Evolutionary conservation across 2,113 vertebrate species (phyloP), one percentile per base, ranked within the genome.

Genomic region (Lucifuga dentata): DNA sequence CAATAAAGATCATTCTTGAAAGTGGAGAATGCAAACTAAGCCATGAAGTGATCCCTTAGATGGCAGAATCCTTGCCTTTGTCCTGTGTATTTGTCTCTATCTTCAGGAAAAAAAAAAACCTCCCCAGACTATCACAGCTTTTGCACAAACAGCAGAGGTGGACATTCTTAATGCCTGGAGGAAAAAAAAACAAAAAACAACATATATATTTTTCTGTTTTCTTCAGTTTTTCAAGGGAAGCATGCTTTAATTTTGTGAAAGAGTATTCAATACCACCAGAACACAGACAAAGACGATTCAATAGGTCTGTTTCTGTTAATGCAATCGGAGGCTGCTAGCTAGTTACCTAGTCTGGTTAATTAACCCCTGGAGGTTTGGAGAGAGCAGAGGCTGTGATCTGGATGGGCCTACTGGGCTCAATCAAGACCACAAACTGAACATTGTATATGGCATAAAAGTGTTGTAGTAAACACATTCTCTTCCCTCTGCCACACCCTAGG

Each of bases 371-470:
- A 90, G 95, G 88, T 89, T 86, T 60, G 49, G 40, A 75, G 38
- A 78, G 79, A 83, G 90, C 69, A 49, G 33, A 84, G 87, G 86
- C 80, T 92, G 90, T 72, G 81, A 94, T 94, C 93, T 93, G 76
- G 89, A 95, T 92, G 78, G 94, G 91, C 93, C 95, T 93, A 94
- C 93, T 92, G 95, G 93, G 95, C 86, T 92, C 94, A 96, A 96
- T 98, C 95, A 97, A 75, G 78, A 72, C 80, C 89, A 84, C 85
- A 78, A 87, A 74, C 90, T 91, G 92, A 95, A 94, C 90, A 92
- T 85, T 90, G 89, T 82, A 93, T 90, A 92, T 89, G 87, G 83
- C 84, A 73, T 40, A 92, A 95, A 96, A 94, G 63, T 86, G 92
- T 82, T 91, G 91, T 91, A 90, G 94, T 96, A 96, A 98, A 98